Evolutionary conservation across 2,113 vertebrate genomes (phyloP).

Genomic region (Pogonocichla stellata): DNA sequence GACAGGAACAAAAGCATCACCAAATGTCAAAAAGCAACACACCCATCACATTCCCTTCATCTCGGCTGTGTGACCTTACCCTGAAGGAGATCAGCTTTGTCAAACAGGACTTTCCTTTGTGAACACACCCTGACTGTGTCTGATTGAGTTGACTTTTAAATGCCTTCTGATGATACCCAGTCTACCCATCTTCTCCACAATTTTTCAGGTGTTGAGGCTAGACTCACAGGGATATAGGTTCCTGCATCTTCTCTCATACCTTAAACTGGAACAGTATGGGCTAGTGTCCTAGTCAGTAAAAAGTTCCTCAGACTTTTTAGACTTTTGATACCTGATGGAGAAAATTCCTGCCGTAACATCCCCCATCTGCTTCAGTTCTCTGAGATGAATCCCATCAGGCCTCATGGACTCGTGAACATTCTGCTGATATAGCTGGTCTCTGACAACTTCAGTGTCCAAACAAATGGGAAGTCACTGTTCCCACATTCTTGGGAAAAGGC

Average conservation of each 20-base stretch:
- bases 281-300: background rate
- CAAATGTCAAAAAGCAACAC: background rate
- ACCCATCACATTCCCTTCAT: background rate
- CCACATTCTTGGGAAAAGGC: background rate
- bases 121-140: background rate
- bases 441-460: background rate
- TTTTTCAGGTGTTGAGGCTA: background rate
- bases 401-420: background rate
- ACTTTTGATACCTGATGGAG: background rate
- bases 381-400: background rate
- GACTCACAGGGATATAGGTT: background rate
- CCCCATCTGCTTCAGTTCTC: background rate
- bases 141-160: background rate
- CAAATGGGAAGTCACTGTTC: background rate
- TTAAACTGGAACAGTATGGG: background rate
- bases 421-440: background rate
- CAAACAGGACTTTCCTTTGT: background rate
- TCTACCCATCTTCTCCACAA: background rate
- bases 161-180: background rate
- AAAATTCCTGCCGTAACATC: background rate
- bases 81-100: too few species aligned
- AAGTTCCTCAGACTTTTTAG: background rate
- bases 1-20: background rate
- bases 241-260: background rate
- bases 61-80: background rate